Base-by-base conservation (phyloP, 2,888 invertebrate species). In the Sipha maydis region DNA sequence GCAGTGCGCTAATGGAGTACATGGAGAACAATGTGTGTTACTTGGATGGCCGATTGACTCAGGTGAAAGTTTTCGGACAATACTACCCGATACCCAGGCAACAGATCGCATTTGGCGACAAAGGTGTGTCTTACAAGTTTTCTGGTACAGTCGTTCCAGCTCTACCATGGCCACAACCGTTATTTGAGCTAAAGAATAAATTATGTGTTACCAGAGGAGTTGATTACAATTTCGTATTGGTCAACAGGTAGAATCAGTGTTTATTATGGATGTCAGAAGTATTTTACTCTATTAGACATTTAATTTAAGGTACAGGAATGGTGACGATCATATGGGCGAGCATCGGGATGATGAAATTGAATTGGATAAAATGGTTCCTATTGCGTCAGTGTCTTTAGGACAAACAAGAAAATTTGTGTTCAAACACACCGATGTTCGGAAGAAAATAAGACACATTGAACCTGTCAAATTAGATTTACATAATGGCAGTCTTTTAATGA, bases 281-380 rank as follows among this genome's bases (percentile, higher is more conserved):
- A 0, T 76, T 67, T 69, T 79, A 80, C 34, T 84, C 88, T 61
- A 41, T 90, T 88, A 86, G 69, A 9, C 3, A n/a, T 21, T n/a
- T 31, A 21, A 31, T 89, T 90, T 90, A 90, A 95, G 95, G 91
- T 95, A 95, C 91, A 93, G 94, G 91, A 93, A 95, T 92, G 95
- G 95, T 21, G 91, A 92, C 73, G 95, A 95, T 91, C 94, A 95
- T 90, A 95, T 95, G 92, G 95, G 95, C 19, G 95, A 95, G 91
- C 95, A 95, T 91, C 93, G 94, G 91, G 95, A 95, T 91, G 94
- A 95, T 91, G 95, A 96, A 92, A 93, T 93, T 21, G 95, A 95
- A 90, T 92, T 95, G 89, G 94, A 94, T 90, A 92, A 92, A 17
- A 91, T 91, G 5, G 93, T 92, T 78, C 94, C 95, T 0, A 95